Base-by-base conservation (phyloP, 2,113 vertebrate genomes). In the Gavialis gangeticus region DNA sequence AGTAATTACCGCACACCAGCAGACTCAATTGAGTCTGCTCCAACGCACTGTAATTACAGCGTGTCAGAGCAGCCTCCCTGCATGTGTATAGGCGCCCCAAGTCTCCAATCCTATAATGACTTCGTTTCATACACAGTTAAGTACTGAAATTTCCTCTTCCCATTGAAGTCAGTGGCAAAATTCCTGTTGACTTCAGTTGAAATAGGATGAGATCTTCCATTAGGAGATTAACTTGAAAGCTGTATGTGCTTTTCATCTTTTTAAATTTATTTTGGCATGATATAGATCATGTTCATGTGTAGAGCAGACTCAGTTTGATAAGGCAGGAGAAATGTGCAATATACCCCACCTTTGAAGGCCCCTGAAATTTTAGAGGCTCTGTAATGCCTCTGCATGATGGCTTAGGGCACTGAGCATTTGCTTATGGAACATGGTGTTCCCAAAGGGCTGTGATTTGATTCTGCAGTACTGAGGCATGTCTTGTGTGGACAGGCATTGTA, bases 321-420 rank as follows among this genome's bases (percentile, higher is more conserved):
- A 56, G 76, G 34, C 1, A 46, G 25, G 16, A 34, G 25, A 54
- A 6, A 22, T 6, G 2, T 18, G 0, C 0, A 0, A 1, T 58
- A 4, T 63, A 54, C 55, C 46, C 79, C 9, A 28, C 81, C 71
- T 57, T 10, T 25, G 81, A 9, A 24, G 0, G 1, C 8, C 4
- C 0, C 3, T 5, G 71, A 27, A 73, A 8, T 15, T 28, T 34
- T 75, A 86, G n/a, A 58, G 28, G 0, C 0, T 10, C 79, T 64
- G 57, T 54, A 64, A 0, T 12, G 77, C 79, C 46, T 78, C 30
- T 46, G 1, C 78, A 2, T 2, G 12, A 8, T 18, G 81, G 79
- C 56, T 90, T 0, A 0, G 66, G 25, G 84, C 66, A 4, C 69
- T 2, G 1, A 18, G 57, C 56, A 5, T 4, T 79, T 54, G 81